These are phyloP conservation scores for Dinocampus coccinellae DNA, from an alignment of 2,888 invertebrate genomes.

Conservation along the genomic window DNA sequence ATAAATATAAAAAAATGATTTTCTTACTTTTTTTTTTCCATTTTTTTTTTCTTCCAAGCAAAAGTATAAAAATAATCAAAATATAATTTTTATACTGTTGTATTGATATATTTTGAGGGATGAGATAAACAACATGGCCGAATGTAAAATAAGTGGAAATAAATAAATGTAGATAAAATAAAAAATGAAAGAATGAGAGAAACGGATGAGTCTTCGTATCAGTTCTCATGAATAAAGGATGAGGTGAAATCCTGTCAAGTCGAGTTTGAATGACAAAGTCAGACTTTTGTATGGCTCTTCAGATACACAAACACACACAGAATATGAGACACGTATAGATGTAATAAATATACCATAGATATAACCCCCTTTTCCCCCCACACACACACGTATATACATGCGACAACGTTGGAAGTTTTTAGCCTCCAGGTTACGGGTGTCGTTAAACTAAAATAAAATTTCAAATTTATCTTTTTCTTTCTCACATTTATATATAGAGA, in stretches of 20 bases:
- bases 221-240: conserved; percentile 62
- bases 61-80: no score
- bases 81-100: no score
- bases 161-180: conserved; percentile 27
- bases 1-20: no score
- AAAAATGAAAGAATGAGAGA: conserved; percentile 23
- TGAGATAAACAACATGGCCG: no score
- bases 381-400: conserved; percentile 7
- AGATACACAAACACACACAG: conserved; percentile 30
- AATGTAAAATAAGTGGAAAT: no score
- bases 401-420: conserved; percentile 38
- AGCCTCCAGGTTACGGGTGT: conserved; percentile 55
- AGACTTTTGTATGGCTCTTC: conserved; percentile 49
- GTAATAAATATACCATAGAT: conserved; percentile 8
- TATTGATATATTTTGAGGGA: no score
- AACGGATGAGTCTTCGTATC: conserved; percentile 30
- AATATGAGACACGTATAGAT: conserved; percentile 16
- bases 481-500: not conserved
- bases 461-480: not conserved
- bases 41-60: no score
- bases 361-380: no score
- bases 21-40: no score
- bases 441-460: conserved; percentile 63
- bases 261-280: conserved; percentile 53
- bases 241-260: conserved; percentile 54